A percentile compares a stretch with the other conserved stretches of the same genome.
phyloP scores from a whole-genome alignment of 1,140 invertebrate species.

The Plodia interpunctella region DNA sequence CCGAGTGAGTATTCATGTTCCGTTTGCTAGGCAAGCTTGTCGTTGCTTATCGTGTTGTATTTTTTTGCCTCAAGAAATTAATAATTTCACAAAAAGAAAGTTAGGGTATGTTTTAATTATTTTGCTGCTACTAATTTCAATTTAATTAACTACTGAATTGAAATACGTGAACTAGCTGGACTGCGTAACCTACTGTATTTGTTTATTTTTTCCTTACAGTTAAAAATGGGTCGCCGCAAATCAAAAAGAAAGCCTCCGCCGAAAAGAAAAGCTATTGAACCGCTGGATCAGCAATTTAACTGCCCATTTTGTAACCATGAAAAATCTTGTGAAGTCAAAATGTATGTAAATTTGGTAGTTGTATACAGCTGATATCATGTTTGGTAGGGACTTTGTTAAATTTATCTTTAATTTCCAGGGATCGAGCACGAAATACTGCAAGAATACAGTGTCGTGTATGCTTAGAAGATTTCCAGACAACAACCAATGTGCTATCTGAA shows the following conservation, averaged over 20 bases:
- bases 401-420: slow-evolving; percentile 80
- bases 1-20: no score
- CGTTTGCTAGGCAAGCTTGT: no score
- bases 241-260: slow-evolving; percentile 98
- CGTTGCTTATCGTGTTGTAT: no score
- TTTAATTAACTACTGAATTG: no score
- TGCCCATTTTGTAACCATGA: slow-evolving; percentile 99
- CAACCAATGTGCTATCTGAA: slow-evolving; percentile 97
- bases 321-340: slow-evolving; percentile 99
- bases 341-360: slow-evolving; percentile 82
- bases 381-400: slow-evolving; percentile 2
- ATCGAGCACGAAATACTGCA: slow-evolving; percentile 94
- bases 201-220: slow-evolving; percentile 26
- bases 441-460: slow-evolving; percentile 96
- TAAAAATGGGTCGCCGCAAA: slow-evolving; percentile 92
- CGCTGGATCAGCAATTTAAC: slow-evolving; percentile 97
- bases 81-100: no score
- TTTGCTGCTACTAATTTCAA: no score
- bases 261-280: slow-evolving; percentile 95
- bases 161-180: no score
- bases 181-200: no score
- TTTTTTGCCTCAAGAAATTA: no score
- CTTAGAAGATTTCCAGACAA: slow-evolving; percentile 97
- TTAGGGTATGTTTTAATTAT: no score
- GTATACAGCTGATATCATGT: background rate